Base-by-base conservation (phyloP, 2,797 vertebrate species). In the Chrosomus eos region DNA sequence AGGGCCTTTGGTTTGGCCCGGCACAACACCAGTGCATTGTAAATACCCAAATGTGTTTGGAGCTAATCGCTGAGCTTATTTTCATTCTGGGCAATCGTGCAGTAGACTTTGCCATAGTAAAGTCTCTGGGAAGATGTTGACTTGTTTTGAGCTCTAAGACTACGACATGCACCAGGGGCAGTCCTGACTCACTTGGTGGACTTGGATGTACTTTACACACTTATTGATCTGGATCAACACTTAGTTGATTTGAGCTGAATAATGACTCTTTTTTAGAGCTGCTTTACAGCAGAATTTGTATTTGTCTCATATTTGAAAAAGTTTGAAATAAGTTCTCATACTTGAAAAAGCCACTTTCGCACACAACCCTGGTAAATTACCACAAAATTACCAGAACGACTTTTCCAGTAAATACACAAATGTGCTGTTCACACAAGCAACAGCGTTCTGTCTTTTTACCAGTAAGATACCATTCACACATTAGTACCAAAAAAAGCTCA, bases 11-110 rank as follows among this genome's bases (percentile, higher is more conserved):
- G 87, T 88, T 85, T 68, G 67, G 78, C 85, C 48, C 51, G 18
- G 74, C 45, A 71, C 58, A 86, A 64, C 36, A 68, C 26, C 80
- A 81, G 80, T 23, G 76, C 80, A 71, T 86, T 82, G 84, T 74
- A 64, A 78, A 83, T 70, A 60, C 70, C 76, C 84, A 88, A 86
- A 86, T 81, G 85, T 82, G 85, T 88, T 87, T 86, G 62, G 45
- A 11, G 58, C 81, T 64, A 79, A 90, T 82, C 45, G 62, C 45
- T 67, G 48, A 74, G 73, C 86, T 85, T 87, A 76, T 90, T 87
- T 88, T 87, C 73, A 79, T 84, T 88, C n/a, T 68, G 33, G 64
- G 33, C 31, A 28, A 53, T 78, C 28, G 48, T 85, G 79, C 64
- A 74, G 75, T 76, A 85, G 73, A 86, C 85, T 86, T 58, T 83